Evolutionary conservation across 2,888 invertebrate genomes (phyloP), one percentile per base, ranked within the genome.

Genomic region (Drosophila antonietae): DNA sequence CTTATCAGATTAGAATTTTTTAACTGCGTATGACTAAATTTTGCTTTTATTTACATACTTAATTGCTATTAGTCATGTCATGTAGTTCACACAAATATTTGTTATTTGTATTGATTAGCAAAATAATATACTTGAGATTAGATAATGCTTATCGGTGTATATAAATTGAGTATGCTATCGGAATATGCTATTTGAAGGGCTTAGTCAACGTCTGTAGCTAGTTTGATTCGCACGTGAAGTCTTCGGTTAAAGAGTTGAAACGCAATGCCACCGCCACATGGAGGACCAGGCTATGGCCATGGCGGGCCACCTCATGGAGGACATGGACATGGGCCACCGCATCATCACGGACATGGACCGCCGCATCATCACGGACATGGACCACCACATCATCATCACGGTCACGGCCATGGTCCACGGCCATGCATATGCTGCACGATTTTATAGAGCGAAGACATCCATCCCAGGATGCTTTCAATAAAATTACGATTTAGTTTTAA

Each of bases 181-280:
- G 12, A 35, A 33, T 52, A 44, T 14, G 65, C 43, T 44, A 33
- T 46, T 20, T 53, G 23, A 20, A 33, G 46, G 65, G 52, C 55
- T 89, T 81, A 89, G 88, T 83, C 57, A 58, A 46, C 60, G 55
- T 18, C 10, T 52, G 58, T 44, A 72, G 35, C 31, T 75, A 56
- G 55, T 47, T 7, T 52, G 41, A 12, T 18, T 37, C 58, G 57
- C 68, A 84, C 70, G 76, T 49, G 12, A 18, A 65, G 4, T 51
- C 2, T 43, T 35, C 3, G 18, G 3, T 15, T 12, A 28, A 6
- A 37, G 23, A 37, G 20, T 3, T 28, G 12, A 66, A 49, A 51
- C 53, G 51, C 18, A 52, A 65, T 88, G 89, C 75, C 90, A 75
- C 90, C 90, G 47, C 89, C 86, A 49, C 80, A 57, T 20, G 88